Base-by-base conservation (phyloP, 1,140 invertebrate species). In the Drosophila murphyi region DNA sequence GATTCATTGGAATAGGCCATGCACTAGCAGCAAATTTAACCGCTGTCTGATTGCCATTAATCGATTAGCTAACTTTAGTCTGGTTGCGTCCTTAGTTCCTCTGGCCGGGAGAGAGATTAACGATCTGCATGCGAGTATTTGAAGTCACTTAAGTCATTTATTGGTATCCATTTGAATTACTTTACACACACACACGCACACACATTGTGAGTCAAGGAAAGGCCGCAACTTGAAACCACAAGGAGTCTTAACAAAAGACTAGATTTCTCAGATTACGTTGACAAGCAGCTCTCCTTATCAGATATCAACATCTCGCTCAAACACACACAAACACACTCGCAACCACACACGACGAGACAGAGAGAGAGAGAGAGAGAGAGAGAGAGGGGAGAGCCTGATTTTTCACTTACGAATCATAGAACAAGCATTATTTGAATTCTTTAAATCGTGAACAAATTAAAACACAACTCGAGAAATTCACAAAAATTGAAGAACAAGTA, bases 241-340 rank as follows among this genome's bases (percentile, higher is more conserved):
- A 10, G 65, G 47, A 63, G 70, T 35, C 41, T 59, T 62, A 62
- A 82, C 81, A 83, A 86, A 87, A 74, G 75, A 64, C 57, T 68
- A 81, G 82, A 86, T 86, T 87, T 68, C 72, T 60, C 48, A 71
- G 54, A 68, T 70, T 55, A 76, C 65, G 68, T 77, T 86, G 82
- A 86, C 82, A 86, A 41, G 39, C 57, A 50, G 56, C 41, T 39
- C 2, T 39, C 12, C 47, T 85, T 86, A 86, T 86, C 78, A 54
- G 29, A 35, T 47, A 68, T 56, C 1, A 20, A 20, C 1, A 20
- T 20, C 20, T 52, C n/a, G 28, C 47, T 57, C 51, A 62, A n/a
- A n/a, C 4, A 51, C 37, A 73, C 41, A 54, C 47, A 34, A 31
- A 59, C 43, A 29, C n/a, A 50, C 45, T 20, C 4, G 35, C 6